Conservation (phyloP, 2,797 vertebrate genomes). For the Chiroxiphia lanceolata region DNA sequence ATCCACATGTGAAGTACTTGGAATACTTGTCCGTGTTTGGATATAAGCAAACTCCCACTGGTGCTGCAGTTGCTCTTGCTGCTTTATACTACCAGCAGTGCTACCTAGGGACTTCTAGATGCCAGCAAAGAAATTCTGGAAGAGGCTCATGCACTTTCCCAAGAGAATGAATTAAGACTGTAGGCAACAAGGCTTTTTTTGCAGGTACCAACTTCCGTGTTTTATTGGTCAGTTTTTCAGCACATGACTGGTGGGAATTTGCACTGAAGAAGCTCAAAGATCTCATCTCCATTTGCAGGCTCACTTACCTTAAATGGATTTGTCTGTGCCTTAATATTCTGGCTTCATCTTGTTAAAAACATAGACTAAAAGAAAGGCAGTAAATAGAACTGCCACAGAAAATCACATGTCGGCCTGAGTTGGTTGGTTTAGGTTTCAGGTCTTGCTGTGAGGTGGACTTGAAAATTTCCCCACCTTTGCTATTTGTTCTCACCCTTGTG, state of each 20-base stretch:
- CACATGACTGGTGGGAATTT: not conserved
- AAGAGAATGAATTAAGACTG: not conserved
- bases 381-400: not conserved
- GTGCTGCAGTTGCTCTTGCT: not conserved
- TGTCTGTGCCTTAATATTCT: not conserved
- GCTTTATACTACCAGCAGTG: not conserved
- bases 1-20: not conserved
- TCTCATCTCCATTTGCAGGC: not conserved
- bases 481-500: not conserved
- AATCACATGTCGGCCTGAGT: not conserved
- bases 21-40: not conserved
- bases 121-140: not conserved
- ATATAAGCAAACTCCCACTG: not conserved
- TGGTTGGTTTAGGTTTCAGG: not conserved
- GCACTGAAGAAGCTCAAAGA: not conserved
- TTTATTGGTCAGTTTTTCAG: not conserved
- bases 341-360: not conserved
- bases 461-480: not conserved
- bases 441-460: not conserved
- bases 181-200: not conserved
- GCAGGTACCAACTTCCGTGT: fast-evolving
- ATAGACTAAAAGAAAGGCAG: not conserved
- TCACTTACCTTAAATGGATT: not conserved
- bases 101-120: not conserved
- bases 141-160: not conserved